Evolutionary conservation across 2,113 vertebrate genomes (phyloP).

Genomic region (Baryphthengus martii): DNA sequence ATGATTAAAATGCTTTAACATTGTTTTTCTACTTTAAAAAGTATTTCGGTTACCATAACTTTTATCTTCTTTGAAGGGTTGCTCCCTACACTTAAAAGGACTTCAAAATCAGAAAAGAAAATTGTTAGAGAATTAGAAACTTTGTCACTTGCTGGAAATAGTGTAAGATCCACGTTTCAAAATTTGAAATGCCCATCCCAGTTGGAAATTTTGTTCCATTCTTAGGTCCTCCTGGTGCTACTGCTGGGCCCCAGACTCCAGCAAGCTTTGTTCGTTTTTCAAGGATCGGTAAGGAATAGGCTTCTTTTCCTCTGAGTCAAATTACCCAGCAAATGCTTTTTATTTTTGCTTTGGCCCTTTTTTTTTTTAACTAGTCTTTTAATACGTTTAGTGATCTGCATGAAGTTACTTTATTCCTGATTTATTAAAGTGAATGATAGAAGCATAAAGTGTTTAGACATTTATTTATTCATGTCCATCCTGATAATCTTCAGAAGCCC

Average conservation of each 20-base stretch:
- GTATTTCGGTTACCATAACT: neutral
- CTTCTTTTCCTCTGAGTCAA: neutral
- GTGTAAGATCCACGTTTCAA: fast-evolving
- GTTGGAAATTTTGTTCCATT: neutral
- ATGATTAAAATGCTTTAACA: neutral
- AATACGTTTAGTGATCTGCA: fast-evolving
- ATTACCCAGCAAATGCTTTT: neutral
- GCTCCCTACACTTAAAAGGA: neutral
- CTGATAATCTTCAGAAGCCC: neutral
- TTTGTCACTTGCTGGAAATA: neutral
- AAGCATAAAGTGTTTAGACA: neutral
- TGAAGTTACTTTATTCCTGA: neutral
- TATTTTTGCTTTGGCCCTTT: neutral
- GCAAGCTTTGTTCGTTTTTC: conserved; percentile 16
- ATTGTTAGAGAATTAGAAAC: neutral
- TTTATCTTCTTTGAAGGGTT: neutral
- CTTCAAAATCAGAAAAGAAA: neutral
- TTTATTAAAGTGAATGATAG: neutral
- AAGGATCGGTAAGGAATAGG: conserved; percentile 73
- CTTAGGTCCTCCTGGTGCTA: conserved; percentile 64
- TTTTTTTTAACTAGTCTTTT: neutral
- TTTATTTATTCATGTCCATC: neutral
- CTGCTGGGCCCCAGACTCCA: conserved; percentile 58
- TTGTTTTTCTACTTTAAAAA: neutral
- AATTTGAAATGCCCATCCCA: neutral